Evolutionary conservation across 2,797 vertebrate species (phyloP).

Genomic region (Danio choprae): DNA sequence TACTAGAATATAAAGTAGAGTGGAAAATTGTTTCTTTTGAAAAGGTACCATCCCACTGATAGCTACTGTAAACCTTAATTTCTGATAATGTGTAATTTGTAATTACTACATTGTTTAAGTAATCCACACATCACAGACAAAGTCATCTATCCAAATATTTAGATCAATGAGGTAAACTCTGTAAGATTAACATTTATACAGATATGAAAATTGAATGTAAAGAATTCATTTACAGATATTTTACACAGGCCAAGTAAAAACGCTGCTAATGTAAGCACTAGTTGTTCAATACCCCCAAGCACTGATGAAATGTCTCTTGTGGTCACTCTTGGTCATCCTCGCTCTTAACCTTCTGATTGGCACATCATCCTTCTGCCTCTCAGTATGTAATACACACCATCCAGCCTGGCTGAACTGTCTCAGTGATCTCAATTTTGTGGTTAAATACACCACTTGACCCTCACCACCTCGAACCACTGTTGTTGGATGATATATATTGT

Average conservation of each 20-base stretch:
- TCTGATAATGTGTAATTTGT: no score
- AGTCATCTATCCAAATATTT: no score
- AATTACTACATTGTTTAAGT: no score
- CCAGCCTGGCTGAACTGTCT: background rate
- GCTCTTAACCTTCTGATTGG: background rate
- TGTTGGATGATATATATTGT: constrained; percentile 33
- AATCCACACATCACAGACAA: no score
- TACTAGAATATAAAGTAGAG: no score
- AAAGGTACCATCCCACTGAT: no score
- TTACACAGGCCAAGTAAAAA: no score
- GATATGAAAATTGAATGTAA: background rate
- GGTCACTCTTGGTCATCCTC: background rate
- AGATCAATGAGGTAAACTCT: no score
- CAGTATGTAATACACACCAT: constrained; percentile 25
- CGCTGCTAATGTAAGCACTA: background rate
- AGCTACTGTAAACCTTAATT: no score
- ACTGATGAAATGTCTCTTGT: background rate
- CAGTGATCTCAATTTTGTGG: constrained; percentile 37
- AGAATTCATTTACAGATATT: no score
- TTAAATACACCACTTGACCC: constrained; percentile 36
- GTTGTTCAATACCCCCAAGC: background rate
- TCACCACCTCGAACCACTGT: constrained; percentile 9
- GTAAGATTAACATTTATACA: background rate
- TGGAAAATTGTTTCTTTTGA: no score
- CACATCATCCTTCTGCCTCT: constrained; percentile 3